Base-by-base conservation (phyloP, 1,140 invertebrate species). In the Ooceraea biroi region DNA sequence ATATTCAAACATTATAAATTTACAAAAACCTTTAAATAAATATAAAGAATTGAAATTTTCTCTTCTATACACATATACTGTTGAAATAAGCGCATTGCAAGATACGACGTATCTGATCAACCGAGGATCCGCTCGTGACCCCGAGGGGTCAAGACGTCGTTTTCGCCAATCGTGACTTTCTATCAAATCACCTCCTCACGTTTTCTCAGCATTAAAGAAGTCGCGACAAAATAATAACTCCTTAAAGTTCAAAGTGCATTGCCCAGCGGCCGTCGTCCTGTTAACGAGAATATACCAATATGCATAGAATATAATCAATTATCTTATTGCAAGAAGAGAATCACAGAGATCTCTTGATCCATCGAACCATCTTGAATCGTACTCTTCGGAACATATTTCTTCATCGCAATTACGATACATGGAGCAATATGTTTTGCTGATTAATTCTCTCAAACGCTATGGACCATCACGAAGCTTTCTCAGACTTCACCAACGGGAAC, bases 81-180 rank as follows among this genome's bases (percentile, higher is more conserved):
- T 66, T 68, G 48, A 78, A 78, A 55, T 30, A 57, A 71, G 50
- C 17, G 36, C 22, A 44, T 68, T 68, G 46, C 11, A 36, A 7
- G 36, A 36, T 36, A 1, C 50, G 7, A 22, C 17, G 11, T 7
- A 12, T 25, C 65, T 52, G 65, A 78, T 78, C 48, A 68, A 7
- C 7, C 30, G 61, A 55, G 4, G 61, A 69, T 66, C 50, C 50
- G n/a, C 19, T 77, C 41, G 46, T 77, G 50, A 78, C 12, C 48
- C n/a, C 61, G 27, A 52, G 17, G 10, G 52, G 22, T 78, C 63
- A 36, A 17, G 19, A 17, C 3, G 52, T 71, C 66, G 69, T 80
- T 71, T 80, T 80, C 65, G 30, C 46, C 25, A 55, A 69, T 69
- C 76, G 76, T 71, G 65, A 80, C 76, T 71, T 36, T 44, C 22